Conservation (phyloP, 2,113 vertebrate genomes). For the Nipponia nippon region DNA sequence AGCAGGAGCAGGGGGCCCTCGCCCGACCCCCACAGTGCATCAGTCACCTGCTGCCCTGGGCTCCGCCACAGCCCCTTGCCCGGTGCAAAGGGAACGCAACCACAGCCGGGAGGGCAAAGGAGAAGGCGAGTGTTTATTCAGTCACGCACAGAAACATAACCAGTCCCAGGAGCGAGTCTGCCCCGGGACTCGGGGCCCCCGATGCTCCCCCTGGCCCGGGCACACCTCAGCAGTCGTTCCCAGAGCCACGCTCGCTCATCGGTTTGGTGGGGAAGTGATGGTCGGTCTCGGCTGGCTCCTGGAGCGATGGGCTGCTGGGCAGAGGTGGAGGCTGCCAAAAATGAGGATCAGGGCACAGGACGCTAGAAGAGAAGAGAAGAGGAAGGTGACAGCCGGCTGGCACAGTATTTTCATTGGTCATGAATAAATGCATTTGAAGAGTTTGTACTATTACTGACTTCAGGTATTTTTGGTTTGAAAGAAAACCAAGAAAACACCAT, state of each 20-base stretch:
- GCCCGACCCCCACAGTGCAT: fast-evolving
- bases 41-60: not conserved
- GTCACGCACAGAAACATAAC: too few species aligned
- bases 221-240: too few species aligned
- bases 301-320: not conserved
- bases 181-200: not conserved
- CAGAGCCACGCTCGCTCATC: fast-evolving
- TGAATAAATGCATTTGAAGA: not conserved
- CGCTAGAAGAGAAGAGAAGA: not conserved
- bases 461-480: not conserved
- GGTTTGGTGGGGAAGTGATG: not conserved
- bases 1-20: too few species aligned
- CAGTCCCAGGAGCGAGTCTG: not conserved
- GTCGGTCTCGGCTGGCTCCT: not conserved
- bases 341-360: not conserved
- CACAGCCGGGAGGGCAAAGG: not conserved
- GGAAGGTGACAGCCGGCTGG: not conserved
- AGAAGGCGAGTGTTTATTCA: not conserved
- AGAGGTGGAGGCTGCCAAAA: too few species aligned
- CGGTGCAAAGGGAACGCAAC: not conserved
- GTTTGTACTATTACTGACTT: not conserved
- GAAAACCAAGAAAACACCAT: not conserved
- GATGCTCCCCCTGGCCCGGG: too few species aligned
- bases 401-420: not conserved
- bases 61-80: not conserved